Conservation (phyloP, 2,113 vertebrate species). For the Holacanthus passer region DNA sequence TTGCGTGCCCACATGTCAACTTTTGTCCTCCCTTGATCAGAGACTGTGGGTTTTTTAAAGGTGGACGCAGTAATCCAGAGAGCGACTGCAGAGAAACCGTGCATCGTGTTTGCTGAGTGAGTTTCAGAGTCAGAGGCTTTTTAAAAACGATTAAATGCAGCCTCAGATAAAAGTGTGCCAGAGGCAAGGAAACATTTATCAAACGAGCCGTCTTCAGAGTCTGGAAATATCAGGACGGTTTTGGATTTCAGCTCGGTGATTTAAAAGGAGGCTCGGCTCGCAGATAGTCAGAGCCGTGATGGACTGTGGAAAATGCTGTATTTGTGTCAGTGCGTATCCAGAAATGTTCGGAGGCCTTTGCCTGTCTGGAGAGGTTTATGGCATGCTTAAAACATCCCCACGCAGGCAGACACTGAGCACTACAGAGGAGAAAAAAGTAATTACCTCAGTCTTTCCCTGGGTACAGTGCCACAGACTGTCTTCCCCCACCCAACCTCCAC, state of each 20-base stretch:
- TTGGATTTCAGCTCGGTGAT: constrained; percentile 49
- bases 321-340: constrained; percentile 51
- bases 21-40: constrained; percentile 42
- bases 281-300: constrained; percentile 43
- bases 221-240: constrained; percentile 46
- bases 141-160: constrained; percentile 43
- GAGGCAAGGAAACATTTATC: constrained; percentile 59
- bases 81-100: constrained; percentile 21
- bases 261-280: constrained; percentile 35
- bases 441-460: constrained; percentile 61
- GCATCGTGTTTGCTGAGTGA: background rate
- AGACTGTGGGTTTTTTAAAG: constrained; percentile 19
- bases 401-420: constrained; percentile 29
- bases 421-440: constrained; percentile 46
- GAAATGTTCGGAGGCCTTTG: constrained; percentile 48
- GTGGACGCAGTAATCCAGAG: constrained; percentile 29
- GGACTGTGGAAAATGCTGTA: constrained; percentile 52
- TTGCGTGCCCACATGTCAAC: constrained; percentile 52
- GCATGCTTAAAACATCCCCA: constrained; percentile 32
- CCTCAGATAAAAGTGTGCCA: constrained; percentile 36
- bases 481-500: constrained; percentile 13
- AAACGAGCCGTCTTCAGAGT: constrained; percentile 17
- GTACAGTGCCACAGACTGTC: constrained; percentile 46
- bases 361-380: constrained; percentile 36
- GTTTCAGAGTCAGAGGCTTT: constrained; percentile 15